Base-by-base conservation (phyloP, 2,113 vertebrate genomes). In the Sylvietta virens region DNA sequence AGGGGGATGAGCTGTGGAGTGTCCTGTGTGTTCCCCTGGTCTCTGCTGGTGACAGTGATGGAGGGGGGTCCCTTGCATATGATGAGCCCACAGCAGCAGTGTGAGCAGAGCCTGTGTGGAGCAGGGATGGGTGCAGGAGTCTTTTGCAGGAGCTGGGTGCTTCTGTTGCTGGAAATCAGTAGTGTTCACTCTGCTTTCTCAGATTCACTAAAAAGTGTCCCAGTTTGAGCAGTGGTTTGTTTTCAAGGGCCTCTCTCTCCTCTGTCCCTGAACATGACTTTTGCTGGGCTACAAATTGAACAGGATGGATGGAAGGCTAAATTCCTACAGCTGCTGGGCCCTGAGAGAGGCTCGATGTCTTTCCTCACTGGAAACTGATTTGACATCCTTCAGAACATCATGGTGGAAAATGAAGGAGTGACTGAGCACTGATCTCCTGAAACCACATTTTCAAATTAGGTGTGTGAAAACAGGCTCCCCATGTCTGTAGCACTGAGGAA, bases 61-160 rank as follows among this genome's bases (percentile, higher is more conserved):
- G 76, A 47, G 21, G 6, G 62, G 27, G 6, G 35, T 30, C 37
- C 42, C 39, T 65, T 58, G 27, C 4, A 0, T n/a, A 57, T 3
- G 10, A 51, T 3, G 9, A 83, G 40, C 42, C 18, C 40, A 54
- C 7, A 5, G 60, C 7, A 47, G 51, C 44, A 51, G 48, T 3
- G 7, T 3, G 3, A 50, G 30, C 15, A 57, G 72, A 81, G 50
- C 57, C 65, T 2, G 0, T 40, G 39, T 3, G 10, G 53, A 35
- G n/a, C 1, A 0, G 35, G 23, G 6, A 18, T 1, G 9, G 10
- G 9, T 56, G 17, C 8, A 2, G 15, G 24, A 50, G 23, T 20
- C 23, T 67, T 73, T 65, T 40, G 15, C 20, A 12, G 10, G 58
- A 74, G 8, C 30, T 77, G 1, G 5, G 37, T 2, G 5, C 11